Evolutionary conservation across 2,888 invertebrate genomes (phyloP), one percentile per base, ranked within the genome.

Genomic region (Drosophila nr. medialis): DNA sequence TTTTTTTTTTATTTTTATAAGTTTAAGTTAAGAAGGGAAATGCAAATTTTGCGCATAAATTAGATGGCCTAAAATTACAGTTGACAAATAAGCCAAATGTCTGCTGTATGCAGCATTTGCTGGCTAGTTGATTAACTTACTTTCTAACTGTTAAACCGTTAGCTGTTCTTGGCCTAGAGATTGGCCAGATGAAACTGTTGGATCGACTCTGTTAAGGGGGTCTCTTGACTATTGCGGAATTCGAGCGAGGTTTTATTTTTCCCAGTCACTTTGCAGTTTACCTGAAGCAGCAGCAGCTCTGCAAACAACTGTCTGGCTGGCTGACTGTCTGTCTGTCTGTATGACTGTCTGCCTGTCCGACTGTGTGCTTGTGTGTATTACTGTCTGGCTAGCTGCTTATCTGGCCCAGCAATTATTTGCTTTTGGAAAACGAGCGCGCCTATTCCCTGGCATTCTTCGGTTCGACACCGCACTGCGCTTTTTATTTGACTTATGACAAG

Each of bases 401-500:
- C 84, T 83, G 69, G 84, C 78, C 79, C 82, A 82, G 77, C 79
- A 84, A 80, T 65, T 79, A 77, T 85, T 86, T 73, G 80, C 77
- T 64, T 49, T 69, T 55, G 83, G 64, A 72, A 82, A 86, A 76
- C 81, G 79, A 72, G 86, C 86, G 86, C 80, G 85, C 80, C 86
- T 75, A 88, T 86, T 86, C 81, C 84, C 62, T 70, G 70, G 77
- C 75, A 80, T 87, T 74, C 58, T 60, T 73, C 50, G 21, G 34
- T 65, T 58, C 50, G 67, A 66, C 64, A 67, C 61, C 61, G 66
- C 73, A 53, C 73, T 82, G 87, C 80, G 80, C 86, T 88, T 90
- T 86, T 86, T 86, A 81, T 86, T 86, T 86, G 90, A 86, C 89
- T 86, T 86, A 88, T 86, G 88, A 88, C 90, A 88, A 81, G 74